A percentile compares a stretch with the other conserved stretches of the same genome.
These are phyloP conservation scores for Temnothorax longispinosus DNA, from an alignment of 1,140 invertebrate species.

Conservation along the genomic window DNA sequence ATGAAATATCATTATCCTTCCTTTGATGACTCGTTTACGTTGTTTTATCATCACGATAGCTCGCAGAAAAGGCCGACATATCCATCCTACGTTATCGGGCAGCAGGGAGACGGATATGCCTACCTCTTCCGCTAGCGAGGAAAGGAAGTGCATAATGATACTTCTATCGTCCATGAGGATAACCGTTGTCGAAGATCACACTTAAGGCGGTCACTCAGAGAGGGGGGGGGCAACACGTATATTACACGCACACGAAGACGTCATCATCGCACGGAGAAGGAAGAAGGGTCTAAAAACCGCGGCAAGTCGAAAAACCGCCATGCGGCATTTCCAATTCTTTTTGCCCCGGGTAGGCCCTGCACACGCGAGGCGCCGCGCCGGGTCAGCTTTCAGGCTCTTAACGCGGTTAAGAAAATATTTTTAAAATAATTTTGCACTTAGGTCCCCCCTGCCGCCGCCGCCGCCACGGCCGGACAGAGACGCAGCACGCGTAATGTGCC, in stretches of 20 bases:
- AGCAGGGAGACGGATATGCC: neutral
- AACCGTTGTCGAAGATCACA: conserved; percentile 9
- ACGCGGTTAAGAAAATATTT: conserved; percentile 85
- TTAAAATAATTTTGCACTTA: conserved; percentile 85
- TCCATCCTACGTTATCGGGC: neutral
- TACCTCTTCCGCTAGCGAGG: too few relatives aligned
- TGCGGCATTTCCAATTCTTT: conserved; percentile 82
- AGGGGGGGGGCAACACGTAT: neutral
- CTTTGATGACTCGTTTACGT: neutral
- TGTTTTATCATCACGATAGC: neutral
- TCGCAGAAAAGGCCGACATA: neutral
- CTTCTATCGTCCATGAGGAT: neutral
- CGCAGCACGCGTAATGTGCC: neutral
- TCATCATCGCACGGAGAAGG: conserved; percentile 1
- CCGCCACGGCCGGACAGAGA: conserved; percentile 28
- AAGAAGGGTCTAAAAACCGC: conserved; percentile 67
- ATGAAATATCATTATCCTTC: neutral
- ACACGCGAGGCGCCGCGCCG: conserved; percentile 69
- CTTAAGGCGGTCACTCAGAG: neutral
- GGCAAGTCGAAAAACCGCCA: conserved; percentile 80
- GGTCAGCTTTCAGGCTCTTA: conserved; percentile 82
- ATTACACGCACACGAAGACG: conserved; percentile 3
- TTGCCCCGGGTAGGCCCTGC: conserved; percentile 63
- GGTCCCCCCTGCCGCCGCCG: conserved; percentile 47
- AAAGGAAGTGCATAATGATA: neutral